Evolutionary conservation across 1,140 invertebrate species (phyloP).

Genomic region (Achroia grisella): DNA sequence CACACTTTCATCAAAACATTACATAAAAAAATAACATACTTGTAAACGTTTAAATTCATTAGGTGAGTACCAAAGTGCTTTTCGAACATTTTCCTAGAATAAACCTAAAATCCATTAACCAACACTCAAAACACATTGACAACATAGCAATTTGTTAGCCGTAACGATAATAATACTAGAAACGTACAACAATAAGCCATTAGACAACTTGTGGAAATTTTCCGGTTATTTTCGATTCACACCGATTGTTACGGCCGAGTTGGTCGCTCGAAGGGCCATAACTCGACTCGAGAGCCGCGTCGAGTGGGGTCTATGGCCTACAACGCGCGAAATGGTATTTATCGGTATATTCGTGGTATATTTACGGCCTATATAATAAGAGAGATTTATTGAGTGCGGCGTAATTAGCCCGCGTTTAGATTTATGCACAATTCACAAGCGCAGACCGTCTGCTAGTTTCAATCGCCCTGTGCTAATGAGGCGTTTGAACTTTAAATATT

Average conservation of each 20-base stretch:
- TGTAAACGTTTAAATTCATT: no score
- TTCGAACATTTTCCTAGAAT: no score
- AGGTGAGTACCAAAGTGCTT: no score
- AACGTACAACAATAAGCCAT: conserved; percentile 63
- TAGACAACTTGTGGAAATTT: conserved; percentile 68
- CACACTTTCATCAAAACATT: no score
- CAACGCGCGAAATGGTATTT: conserved; percentile 37
- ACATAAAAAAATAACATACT: no score
- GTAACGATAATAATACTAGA: conserved; percentile 53
- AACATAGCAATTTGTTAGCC: conserved; percentile 40
- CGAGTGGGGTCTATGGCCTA: conserved; percentile 66
- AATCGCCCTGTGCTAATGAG: conserved; percentile 42
- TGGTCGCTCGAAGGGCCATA: conserved; percentile 47
- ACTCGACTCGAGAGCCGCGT: conserved; percentile 38
- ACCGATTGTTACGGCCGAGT: conserved; percentile 54
- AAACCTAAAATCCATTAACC: not conserved
- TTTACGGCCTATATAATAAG: conserved; percentile 50
- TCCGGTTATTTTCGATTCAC: conserved; percentile 69
- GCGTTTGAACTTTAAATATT: conserved; percentile 11
- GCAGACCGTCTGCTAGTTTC: conserved; percentile 22
- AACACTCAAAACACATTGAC: conserved; percentile 20
- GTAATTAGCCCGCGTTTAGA: conserved; percentile 52
- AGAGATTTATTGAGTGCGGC: conserved; percentile 50
- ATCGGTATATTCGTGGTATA: conserved; percentile 38
- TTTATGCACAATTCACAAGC: conserved; percentile 33